Percentiles rank a stretch among this genome's conserved stretches.
These are phyloP conservation scores for Pygmarrhopalites habei DNA, from an alignment of 1,140 invertebrate species.

Conservation along the genomic window DNA sequence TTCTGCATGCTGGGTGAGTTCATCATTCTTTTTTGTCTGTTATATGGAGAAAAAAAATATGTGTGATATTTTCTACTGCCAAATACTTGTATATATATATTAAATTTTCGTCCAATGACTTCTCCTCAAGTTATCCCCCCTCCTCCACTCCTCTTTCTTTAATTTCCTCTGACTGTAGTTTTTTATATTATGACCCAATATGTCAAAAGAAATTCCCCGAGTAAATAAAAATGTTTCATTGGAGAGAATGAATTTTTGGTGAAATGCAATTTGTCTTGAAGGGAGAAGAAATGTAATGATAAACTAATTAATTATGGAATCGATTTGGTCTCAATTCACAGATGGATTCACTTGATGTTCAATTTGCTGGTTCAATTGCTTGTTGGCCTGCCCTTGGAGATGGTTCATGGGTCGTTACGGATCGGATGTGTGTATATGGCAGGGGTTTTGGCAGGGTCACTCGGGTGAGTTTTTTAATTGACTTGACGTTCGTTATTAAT, in stretches of 20 bases:
- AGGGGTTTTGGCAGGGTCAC: conserved; percentile 74
- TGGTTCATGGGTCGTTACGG: conserved; percentile 72
- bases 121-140: background rate
- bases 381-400: conserved; percentile 87
- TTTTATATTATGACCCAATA: no score
- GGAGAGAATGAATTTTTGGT: no score
- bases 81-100: conserved; percentile 1
- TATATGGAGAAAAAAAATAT: background rate
- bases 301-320: no score
- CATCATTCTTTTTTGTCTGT: background rate
- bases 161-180: no score
- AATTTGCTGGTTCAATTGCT: conserved; percentile 86
- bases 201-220: no score
- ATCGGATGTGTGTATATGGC: conserved; percentile 75
- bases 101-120: background rate
- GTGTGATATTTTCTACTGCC: conserved; percentile 8
- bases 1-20: conserved; percentile 83
- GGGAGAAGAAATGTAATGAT: no score
- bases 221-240: no score
- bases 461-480: no score
- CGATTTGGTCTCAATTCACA: no score
- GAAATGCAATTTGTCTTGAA: no score
- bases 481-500: no score
- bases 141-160: background rate
- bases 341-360: conserved; percentile 90